Conservation (phyloP, 2,113 vertebrate genomes). For the Alligator mississippiensis region DNA sequence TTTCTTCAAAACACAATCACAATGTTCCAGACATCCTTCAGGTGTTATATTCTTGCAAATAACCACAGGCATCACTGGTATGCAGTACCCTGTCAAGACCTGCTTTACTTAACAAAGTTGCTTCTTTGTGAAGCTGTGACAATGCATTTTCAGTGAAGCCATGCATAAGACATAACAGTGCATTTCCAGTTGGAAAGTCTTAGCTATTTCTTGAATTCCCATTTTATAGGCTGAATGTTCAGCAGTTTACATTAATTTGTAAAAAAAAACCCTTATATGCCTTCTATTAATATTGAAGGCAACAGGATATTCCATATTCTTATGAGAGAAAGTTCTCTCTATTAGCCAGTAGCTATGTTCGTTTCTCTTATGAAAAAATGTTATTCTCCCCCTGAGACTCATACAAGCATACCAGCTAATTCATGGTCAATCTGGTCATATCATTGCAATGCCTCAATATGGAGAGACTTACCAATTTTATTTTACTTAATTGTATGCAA, state of each 20-base stretch:
- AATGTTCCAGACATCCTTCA: background rate
- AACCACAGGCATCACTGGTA: background rate
- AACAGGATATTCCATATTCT: background rate
- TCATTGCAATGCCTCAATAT: background rate
- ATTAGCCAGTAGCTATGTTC: background rate
- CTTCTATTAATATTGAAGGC: background rate
- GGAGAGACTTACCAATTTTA: background rate
- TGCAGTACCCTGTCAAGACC: background rate
- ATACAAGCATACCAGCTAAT: background rate
- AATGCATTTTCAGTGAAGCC: conserved; percentile 66
- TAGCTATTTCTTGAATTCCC: conserved; percentile 2
- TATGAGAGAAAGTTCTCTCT: background rate
- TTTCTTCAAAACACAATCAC: background rate
- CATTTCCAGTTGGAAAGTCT: conserved; percentile 76
- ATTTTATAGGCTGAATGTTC: conserved; percentile 11
- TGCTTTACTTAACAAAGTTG: conserved; percentile 12
- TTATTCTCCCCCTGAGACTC: background rate
- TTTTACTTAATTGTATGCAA: background rate
- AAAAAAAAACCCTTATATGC: background rate
- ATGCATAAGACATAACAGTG: conserved; percentile 76
- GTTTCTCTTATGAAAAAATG: background rate
- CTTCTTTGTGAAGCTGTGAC: conserved; percentile 18
- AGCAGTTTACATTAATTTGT: background rate
- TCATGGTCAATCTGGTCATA: conserved; percentile 3
- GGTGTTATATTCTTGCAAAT: background rate